Evolutionary conservation across 1,140 invertebrate species (phyloP).

Genomic region (Neodiprion lecontei): DNA sequence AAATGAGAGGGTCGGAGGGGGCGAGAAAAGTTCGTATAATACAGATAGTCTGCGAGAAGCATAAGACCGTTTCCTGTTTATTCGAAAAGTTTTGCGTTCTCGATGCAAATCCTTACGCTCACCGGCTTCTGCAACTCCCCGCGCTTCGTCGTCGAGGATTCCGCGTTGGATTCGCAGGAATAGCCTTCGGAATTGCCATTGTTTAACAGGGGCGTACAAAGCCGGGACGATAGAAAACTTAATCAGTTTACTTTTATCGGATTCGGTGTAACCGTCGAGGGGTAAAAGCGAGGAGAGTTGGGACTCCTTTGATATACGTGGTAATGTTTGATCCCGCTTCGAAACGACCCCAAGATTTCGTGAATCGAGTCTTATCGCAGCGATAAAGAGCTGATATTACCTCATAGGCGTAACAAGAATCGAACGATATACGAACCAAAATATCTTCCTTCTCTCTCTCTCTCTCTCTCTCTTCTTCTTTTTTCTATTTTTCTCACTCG

Average conservation of each 20-base stretch:
- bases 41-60: neutral
- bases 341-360: neutral
- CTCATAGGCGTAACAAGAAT: no score
- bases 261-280: neutral
- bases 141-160: constrained; percentile 2
- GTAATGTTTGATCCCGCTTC: neutral
- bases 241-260: constrained; percentile 7
- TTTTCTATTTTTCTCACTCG: no score
- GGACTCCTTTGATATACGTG: neutral
- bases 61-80: constrained; percentile 2
- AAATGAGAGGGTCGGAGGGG: neutral
- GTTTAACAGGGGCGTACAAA: constrained; percentile 3
- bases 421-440: no score
- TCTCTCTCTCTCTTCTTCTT: no score
- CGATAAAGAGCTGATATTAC: no score
- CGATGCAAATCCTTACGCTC: neutral
- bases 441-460: no score
- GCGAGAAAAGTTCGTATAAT: neutral
- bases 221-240: constrained; percentile 1
- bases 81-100: neutral
- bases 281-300: no score
- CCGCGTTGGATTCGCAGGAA: neutral
- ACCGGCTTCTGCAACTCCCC: neutral
- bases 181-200: neutral
- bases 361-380: no score